Percentiles rank a stretch among this genome's conserved stretches.
Evolutionary conservation across 2,888 invertebrate genomes (phyloP).

Genomic region (Caenorhabditis sp.): DNA sequence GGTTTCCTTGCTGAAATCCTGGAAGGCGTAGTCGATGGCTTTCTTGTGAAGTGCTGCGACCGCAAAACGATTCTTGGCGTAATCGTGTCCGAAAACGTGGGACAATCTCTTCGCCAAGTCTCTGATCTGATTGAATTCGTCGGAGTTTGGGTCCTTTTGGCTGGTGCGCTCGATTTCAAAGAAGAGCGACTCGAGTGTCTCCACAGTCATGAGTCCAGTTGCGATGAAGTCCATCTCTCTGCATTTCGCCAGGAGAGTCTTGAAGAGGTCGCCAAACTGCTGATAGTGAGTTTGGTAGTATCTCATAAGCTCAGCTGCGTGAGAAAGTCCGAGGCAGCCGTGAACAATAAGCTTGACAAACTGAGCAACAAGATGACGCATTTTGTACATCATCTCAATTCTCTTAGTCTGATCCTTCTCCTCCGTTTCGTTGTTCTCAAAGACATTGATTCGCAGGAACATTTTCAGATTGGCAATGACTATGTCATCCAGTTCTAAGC

Average conservation of each 20-base stretch:
- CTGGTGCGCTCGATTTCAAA: slow-evolving; percentile 85
- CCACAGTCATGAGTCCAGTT: slow-evolving; percentile 93
- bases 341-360: slow-evolving; percentile 98
- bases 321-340: slow-evolving; percentile 93
- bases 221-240: slow-evolving; percentile 97
- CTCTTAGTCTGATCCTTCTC: slow-evolving; percentile 54
- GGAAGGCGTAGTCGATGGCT: too few species aligned
- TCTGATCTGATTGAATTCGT: slow-evolving; percentile 80
- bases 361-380: slow-evolving; percentile 87
- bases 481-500: slow-evolving; percentile 57
- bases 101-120: slow-evolving; percentile 88
- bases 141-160: slow-evolving; percentile 66
- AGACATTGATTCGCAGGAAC: slow-evolving; percentile 76
- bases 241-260: slow-evolving; percentile 95
- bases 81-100: slow-evolving; percentile 61
- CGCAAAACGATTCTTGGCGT: slow-evolving; percentile 69
- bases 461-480: slow-evolving; percentile 26
- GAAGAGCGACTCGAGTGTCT: slow-evolving; percentile 87
- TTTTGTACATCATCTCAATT: slow-evolving; percentile 65
- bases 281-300: slow-evolving; percentile 98
- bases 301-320: slow-evolving; percentile 93
- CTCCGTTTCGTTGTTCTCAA: slow-evolving; percentile 44
- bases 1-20: too few species aligned
- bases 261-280: slow-evolving; percentile 98
- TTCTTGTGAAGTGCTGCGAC: slow-evolving; percentile 73